These are phyloP conservation scores for Pleuronectes platessa DNA, from an alignment of 2,113 vertebrate species.

Conservation along the genomic window DNA sequence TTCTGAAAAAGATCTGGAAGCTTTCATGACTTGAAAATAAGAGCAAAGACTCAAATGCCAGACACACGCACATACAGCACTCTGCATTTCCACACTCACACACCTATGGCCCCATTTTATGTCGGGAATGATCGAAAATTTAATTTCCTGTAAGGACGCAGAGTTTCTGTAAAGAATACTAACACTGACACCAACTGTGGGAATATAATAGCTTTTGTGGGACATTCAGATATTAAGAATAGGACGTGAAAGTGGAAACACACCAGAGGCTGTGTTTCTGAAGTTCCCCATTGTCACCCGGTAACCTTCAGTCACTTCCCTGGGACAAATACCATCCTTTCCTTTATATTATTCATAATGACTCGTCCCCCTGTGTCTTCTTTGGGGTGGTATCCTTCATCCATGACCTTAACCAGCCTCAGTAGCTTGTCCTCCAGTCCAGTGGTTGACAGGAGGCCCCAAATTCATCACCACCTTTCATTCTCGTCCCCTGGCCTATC, in stretches of 20 bases:
- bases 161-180: slow-evolving; percentile 6
- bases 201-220: background rate
- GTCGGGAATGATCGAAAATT: background rate
- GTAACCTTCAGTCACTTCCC: slow-evolving; percentile 50
- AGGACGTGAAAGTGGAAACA: slow-evolving; percentile 8
- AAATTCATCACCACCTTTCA: slow-evolving; percentile 79
- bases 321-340: slow-evolving; percentile 18
- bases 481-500: slow-evolving; percentile 72
- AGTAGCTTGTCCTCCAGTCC: slow-evolving; percentile 59
- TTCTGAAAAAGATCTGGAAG: slow-evolving; percentile 47
- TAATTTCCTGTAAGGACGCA: slow-evolving; percentile 12
- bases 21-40: slow-evolving; percentile 45
- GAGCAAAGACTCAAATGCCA: slow-evolving; percentile 57
- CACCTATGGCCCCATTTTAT: slow-evolving; percentile 8
- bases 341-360: slow-evolving; percentile 61
- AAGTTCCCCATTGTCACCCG: slow-evolving; percentile 28
- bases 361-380: slow-evolving; percentile 57
- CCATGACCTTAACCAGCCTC: slow-evolving; percentile 70
- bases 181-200: background rate
- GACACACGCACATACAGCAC: slow-evolving; percentile 14
- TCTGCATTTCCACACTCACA: slow-evolving; percentile 29
- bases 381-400: slow-evolving; percentile 68
- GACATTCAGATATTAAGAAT: background rate
- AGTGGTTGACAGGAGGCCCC: slow-evolving; percentile 61
- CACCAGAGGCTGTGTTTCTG: slow-evolving; percentile 24